Conservation (phyloP, 2,797 vertebrate species). For the Arnoldichthys spilopterus region DNA sequence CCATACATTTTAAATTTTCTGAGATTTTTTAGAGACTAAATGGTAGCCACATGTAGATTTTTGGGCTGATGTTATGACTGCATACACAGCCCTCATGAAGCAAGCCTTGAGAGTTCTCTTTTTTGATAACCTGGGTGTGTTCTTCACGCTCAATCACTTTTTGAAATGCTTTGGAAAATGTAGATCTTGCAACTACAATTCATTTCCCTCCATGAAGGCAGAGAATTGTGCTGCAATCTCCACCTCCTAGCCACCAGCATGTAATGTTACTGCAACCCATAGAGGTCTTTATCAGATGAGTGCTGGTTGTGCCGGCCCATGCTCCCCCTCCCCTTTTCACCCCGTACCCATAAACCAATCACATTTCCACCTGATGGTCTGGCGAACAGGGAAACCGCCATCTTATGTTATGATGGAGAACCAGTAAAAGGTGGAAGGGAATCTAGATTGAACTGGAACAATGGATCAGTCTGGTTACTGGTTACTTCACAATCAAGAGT, state of each 20-base stretch:
- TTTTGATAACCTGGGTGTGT: too few species aligned
- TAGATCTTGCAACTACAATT: not conserved
- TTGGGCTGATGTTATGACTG: too few species aligned
- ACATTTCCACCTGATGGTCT: not conserved
- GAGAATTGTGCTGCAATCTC: constrained; percentile 10
- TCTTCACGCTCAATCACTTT: too few species aligned
- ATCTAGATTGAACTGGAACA: constrained; percentile 16
- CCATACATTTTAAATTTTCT: too few species aligned
- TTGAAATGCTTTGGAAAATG: too few species aligned
- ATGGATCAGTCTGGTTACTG: constrained; percentile 38
- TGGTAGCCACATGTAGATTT: too few species aligned
- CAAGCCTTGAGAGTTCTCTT: too few species aligned
- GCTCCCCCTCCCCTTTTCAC: not conserved
- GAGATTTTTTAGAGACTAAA: too few species aligned
- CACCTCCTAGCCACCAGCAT: not conserved
- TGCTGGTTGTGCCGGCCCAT: constrained; percentile 6
- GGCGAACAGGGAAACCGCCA: not conserved
- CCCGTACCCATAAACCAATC: constrained; percentile 23
- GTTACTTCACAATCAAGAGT: constrained; percentile 38
- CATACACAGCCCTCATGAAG: too few species aligned
- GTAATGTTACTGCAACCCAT: constrained; percentile 24
- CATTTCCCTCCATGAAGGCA: not conserved
- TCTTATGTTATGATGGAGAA: not conserved
- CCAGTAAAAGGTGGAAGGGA: constrained; percentile 8
- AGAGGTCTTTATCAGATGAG: constrained; percentile 36